These are phyloP conservation scores for Paguma larvata DNA, from an alignment of 2,797 vertebrate species.

Conservation along the genomic window DNA sequence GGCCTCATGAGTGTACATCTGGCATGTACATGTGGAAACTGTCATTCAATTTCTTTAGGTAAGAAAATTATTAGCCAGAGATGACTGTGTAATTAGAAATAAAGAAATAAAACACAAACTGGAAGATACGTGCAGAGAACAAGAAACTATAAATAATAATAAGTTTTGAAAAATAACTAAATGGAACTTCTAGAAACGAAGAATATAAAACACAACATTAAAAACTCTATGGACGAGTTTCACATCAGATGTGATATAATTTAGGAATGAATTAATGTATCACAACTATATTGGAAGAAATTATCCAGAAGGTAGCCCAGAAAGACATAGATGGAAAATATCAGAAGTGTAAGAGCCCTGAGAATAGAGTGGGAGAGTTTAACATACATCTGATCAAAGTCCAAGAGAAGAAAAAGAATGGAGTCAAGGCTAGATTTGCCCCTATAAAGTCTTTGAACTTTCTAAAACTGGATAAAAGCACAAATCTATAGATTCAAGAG, in stretches of 20 bases:
- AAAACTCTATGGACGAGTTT: not conserved
- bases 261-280: not conserved
- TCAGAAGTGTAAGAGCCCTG: not conserved
- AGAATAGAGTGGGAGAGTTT: not conserved
- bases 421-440: not conserved
- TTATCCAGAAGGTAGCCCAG: not conserved
- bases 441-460: not conserved
- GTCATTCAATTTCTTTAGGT: not conserved
- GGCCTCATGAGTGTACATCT: not conserved
- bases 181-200: not conserved
- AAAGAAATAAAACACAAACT: not conserved
- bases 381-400: not conserved
- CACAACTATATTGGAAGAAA: not conserved
- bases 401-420: not conserved
- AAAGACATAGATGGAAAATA: not conserved
- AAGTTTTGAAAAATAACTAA: not conserved
- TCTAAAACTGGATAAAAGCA: not conserved
- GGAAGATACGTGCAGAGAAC: not conserved
- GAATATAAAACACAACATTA: not conserved
- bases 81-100: not conserved
- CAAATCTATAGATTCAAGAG: not conserved
- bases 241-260: not conserved
- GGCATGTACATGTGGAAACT: not conserved
- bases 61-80: not conserved
- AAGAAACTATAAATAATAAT: not conserved